Conservation (phyloP, 2,888 invertebrate species). For the Cenopis cana region DNA sequence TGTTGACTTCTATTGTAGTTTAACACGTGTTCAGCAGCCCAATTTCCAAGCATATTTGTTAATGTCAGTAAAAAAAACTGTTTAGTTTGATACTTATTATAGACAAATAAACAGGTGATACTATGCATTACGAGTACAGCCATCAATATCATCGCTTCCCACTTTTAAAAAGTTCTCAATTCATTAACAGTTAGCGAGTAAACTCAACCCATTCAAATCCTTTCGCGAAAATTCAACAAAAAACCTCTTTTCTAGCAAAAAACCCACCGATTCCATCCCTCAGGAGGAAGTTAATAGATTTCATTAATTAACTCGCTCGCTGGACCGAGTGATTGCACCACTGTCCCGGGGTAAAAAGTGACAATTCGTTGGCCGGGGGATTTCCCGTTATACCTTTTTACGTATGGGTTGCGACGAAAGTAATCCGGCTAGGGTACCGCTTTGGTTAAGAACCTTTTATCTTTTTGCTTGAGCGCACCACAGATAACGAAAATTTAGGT, state of each 20-base stretch:
- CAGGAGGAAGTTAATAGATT: conserved; percentile 83
- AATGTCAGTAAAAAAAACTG: too few relatives aligned
- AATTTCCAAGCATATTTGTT: too few relatives aligned
- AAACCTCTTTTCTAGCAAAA: conserved; percentile 57
- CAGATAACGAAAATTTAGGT: conserved; percentile 30
- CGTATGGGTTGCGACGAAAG: conserved; percentile 55
- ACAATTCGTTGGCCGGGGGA: conserved; percentile 70
- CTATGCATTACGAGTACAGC: too few relatives aligned
- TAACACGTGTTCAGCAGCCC: too few relatives aligned
- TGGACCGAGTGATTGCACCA: conserved; percentile 82
- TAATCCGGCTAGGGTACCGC: conserved; percentile 58
- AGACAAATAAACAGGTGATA: too few relatives aligned
- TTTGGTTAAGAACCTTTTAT: conserved; percentile 45
- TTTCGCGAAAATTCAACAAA: conserved; percentile 58
- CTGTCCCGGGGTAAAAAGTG: conserved; percentile 73
- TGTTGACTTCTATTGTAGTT: too few relatives aligned
- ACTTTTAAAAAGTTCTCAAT: neutral
- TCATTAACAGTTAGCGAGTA: conserved; percentile 24
- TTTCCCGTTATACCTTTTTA: conserved; percentile 65
- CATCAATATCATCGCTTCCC: too few relatives aligned
- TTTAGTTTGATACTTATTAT: too few relatives aligned
- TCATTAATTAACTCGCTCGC: conserved; percentile 84
- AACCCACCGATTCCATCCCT: conserved; percentile 56
- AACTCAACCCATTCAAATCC: conserved; percentile 57
- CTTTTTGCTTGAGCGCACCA: conserved; percentile 35